Percentiles rank a stretch among this genome's conserved stretches.
Evolutionary conservation across 2,113 vertebrate genomes (phyloP).

Genomic region (Boleophthalmus pectinirostris): DNA sequence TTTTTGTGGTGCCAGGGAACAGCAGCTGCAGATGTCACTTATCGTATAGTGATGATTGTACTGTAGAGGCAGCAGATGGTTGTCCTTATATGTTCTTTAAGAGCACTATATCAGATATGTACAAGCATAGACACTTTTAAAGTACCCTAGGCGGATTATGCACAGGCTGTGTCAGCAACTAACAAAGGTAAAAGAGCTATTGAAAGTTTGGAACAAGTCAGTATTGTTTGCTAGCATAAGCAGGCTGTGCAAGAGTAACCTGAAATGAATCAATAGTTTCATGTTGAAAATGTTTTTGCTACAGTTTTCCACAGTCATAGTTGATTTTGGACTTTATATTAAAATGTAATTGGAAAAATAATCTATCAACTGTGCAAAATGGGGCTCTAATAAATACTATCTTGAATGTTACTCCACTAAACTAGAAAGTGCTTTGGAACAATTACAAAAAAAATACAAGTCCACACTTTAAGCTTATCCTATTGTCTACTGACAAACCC

Average conservation of each 20-base stretch:
- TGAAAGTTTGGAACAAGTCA: not conserved
- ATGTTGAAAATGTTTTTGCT: not conserved
- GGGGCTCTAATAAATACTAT: too few relatives aligned
- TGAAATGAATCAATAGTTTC: not conserved
- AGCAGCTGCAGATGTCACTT: conserved; percentile 6
- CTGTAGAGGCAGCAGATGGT: conserved; percentile 30
- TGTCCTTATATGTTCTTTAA: conserved; percentile 8
- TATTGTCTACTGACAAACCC: too few relatives aligned
- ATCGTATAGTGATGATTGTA: conserved; percentile 11
- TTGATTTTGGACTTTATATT: not conserved
- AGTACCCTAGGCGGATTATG: not conserved
- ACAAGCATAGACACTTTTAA: not conserved
- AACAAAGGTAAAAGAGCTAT: not conserved
- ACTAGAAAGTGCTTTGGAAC: too few relatives aligned
- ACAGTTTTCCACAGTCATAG: not conserved
- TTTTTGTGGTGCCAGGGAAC: not conserved
- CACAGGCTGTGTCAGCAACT: not conserved
- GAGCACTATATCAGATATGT: conserved; percentile 17
- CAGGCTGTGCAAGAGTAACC: not conserved
- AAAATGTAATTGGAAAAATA: too few relatives aligned
- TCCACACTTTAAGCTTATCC: too few relatives aligned
- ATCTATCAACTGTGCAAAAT: too few relatives aligned
- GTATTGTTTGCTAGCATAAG: not conserved
- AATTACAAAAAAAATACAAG: too few relatives aligned
- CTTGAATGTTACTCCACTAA: too few relatives aligned